phyloP scores from a whole-genome alignment of 2,113 vertebrate species.

The Ploceus nigricollis region DNA sequence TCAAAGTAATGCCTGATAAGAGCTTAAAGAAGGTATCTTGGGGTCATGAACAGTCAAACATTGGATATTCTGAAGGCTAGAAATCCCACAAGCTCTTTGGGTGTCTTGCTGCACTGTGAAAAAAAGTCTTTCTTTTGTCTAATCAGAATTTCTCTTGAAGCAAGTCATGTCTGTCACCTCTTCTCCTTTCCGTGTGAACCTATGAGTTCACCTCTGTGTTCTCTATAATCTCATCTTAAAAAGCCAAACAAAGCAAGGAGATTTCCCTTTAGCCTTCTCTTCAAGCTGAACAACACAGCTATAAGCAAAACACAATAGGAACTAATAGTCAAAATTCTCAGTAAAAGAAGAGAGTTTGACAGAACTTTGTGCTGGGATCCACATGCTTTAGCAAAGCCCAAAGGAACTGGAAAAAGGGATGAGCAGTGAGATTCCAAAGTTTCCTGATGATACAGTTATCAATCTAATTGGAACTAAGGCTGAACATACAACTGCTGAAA shows the following conservation, averaged over 20 bases:
- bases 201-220: not conserved
- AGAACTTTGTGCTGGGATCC: not conserved
- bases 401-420: not conserved
- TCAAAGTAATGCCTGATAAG: not conserved
- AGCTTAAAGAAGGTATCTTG: not conserved
- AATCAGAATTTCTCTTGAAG: not conserved
- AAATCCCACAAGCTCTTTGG: not conserved
- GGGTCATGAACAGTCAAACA: not conserved
- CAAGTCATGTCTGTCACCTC: not conserved
- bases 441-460: not conserved
- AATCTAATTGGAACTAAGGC: not conserved
- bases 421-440: not conserved
- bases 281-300: not conserved
- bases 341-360: not conserved
- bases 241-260: not conserved
- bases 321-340: not conserved
- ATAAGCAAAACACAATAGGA: not conserved
- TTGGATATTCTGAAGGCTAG: not conserved
- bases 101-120: not conserved
- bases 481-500: not conserved
- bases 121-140: not conserved
- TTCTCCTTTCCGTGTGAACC: not conserved
- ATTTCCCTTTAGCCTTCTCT: not conserved
- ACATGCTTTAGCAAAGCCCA: not conserved
- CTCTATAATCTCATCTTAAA: not conserved